These are phyloP conservation scores for Megaleporinus macrocephalus DNA, from an alignment of 2,113 vertebrate species.

Conservation along the genomic window DNA sequence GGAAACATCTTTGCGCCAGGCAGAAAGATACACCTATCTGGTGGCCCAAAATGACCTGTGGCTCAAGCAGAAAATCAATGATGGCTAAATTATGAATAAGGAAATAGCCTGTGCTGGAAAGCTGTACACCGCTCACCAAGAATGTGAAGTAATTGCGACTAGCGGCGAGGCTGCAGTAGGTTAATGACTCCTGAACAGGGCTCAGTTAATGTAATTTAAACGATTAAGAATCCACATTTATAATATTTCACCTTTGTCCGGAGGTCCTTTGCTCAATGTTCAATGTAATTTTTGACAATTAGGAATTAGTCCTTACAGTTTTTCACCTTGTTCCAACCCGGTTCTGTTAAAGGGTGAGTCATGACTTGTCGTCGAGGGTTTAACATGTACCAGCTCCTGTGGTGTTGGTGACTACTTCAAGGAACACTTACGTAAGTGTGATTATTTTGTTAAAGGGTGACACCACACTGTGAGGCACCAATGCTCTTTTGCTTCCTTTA, in stretches of 20 bases:
- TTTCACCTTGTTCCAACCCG: slow-evolving; percentile 32
- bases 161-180: slow-evolving; percentile 24
- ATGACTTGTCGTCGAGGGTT: too few species aligned
- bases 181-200: slow-evolving; percentile 52
- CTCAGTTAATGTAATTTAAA: slow-evolving; percentile 51
- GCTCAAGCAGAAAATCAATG: slow-evolving; percentile 27
- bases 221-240: slow-evolving; percentile 52
- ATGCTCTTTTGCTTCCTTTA: too few species aligned
- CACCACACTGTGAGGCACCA: too few species aligned
- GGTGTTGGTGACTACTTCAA: not conserved
- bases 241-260: slow-evolving; percentile 43
- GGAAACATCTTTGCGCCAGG: slow-evolving; percentile 11
- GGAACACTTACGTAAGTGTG: not conserved
- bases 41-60: slow-evolving; percentile 38
- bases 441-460: not conserved
- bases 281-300: slow-evolving; percentile 32
- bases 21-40: slow-evolving; percentile 11
- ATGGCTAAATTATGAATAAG: slow-evolving; percentile 49
- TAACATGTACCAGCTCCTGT: not conserved
- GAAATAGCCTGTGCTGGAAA: slow-evolving; percentile 41
- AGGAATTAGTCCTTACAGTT: slow-evolving; percentile 22
- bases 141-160: slow-evolving; percentile 44
- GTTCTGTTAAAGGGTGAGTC: not conserved
- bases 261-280: slow-evolving; percentile 20
- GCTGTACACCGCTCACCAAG: slow-evolving; percentile 1